Evolutionary conservation across 2,888 invertebrate species (phyloP).

Genomic region (Agrotis puta): DNA sequence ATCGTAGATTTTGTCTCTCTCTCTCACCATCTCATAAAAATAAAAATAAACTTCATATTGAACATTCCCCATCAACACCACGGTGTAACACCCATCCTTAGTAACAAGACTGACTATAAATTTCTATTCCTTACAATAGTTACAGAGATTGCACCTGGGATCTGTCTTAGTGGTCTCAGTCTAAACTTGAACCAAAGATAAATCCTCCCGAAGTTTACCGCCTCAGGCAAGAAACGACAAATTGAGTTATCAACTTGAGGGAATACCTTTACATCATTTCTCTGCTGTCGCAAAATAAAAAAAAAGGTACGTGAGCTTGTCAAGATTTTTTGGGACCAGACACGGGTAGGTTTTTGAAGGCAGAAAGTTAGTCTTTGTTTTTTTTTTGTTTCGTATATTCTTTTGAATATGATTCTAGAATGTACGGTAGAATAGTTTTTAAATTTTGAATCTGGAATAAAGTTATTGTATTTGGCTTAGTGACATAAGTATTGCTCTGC

Average conservation of each 20-base stretch:
- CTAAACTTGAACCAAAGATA: conserved; percentile 82
- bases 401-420: neutral
- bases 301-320: conserved; percentile 58
- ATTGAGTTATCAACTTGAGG: conserved; percentile 81
- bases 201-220: conserved; percentile 78
- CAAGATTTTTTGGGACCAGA: conserved; percentile 46
- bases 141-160: conserved; percentile 87
- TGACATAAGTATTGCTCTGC: no score
- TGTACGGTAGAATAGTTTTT: neutral
- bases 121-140: conserved; percentile 87
- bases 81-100: conserved; percentile 70
- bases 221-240: conserved; percentile 76
- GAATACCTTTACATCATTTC: conserved; percentile 72
- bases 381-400: neutral
- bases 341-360: conserved; percentile 25
- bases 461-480: neutral
- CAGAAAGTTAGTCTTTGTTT: neutral
- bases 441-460: neutral
- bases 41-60: neutral
- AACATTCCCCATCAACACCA: neutral
- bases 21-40: no score
- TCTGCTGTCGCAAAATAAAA: conserved; percentile 66
- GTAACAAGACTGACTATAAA: conserved; percentile 81
- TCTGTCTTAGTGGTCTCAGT: conserved; percentile 81
- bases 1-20: no score